A percentile compares a stretch with the other conserved stretches of the same genome.
phyloP scores from a whole-genome alignment of 2,113 vertebrate genomes.

The Planiliza haematocheilus region DNA sequence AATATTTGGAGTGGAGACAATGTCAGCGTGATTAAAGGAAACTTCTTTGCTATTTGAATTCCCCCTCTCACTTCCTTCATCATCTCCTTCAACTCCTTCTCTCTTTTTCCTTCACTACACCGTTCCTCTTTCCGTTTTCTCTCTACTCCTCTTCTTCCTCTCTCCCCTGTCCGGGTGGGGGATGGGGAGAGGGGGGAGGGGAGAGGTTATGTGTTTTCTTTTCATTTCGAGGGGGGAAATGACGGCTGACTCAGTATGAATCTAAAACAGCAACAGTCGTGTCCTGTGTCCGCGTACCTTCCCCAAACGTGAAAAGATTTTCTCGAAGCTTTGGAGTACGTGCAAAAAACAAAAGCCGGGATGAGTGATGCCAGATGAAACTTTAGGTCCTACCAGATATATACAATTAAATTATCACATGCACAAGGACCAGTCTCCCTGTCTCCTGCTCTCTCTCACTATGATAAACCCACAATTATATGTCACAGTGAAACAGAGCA shows the following conservation, averaged over 20 bases:
- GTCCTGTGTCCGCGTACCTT: slow-evolving; percentile 5
- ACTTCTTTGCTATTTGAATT: not conserved
- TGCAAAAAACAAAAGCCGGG: not conserved
- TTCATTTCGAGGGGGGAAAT: slow-evolving; percentile 68
- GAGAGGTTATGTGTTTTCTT: slow-evolving; percentile 64
- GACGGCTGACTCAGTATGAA: slow-evolving; percentile 55
- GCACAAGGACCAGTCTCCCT: not conserved
- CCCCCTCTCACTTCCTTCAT: not conserved
- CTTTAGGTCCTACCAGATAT: slow-evolving; percentile 35
- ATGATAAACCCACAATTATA: slow-evolving; percentile 19
- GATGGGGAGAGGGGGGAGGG: too few species aligned
- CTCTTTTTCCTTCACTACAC: not conserved
- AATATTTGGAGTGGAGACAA: too few species aligned
- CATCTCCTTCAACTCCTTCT: not conserved
- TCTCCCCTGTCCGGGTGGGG: slow-evolving; percentile 19
- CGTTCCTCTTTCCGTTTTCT: slow-evolving; percentile 6
- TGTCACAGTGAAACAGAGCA: slow-evolving; percentile 55
- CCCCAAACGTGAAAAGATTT: slow-evolving; percentile 25
- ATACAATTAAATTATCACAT: slow-evolving; percentile 52
- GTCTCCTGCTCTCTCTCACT: slow-evolving; percentile 12
- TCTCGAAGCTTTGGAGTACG: not conserved
- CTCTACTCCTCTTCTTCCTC: not conserved
- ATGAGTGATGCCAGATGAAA: slow-evolving; percentile 59
- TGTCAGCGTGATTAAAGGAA: too few species aligned
- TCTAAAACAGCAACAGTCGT: slow-evolving; percentile 55